Evolutionary conservation across 2,113 vertebrate species (phyloP).

Genomic region (Onychostruthus taczanowskii): DNA sequence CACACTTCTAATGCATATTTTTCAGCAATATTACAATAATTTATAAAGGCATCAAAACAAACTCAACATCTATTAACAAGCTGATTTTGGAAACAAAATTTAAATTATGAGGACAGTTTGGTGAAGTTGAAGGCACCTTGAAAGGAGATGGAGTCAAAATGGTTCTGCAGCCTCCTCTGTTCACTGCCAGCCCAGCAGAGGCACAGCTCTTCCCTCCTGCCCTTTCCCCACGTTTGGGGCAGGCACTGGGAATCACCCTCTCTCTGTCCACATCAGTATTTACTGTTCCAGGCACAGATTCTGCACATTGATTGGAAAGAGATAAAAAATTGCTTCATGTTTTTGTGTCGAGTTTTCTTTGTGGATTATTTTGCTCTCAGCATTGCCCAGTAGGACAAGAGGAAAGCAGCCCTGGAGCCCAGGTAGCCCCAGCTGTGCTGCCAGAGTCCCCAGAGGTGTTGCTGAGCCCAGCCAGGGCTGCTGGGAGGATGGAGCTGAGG

Average conservation of each 20-base stretch:
- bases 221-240: neutral
- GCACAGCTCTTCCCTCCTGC: neutral
- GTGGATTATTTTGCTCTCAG: neutral
- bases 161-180: neutral
- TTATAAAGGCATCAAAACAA: conserved; percentile 61
- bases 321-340: neutral
- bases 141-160: neutral
- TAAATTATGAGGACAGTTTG: neutral
- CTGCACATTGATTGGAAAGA: neutral
- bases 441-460: neutral
- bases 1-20: neutral
- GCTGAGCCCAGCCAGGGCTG: neutral
- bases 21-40: conserved; percentile 48
- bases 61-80: conserved; percentile 15
- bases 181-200: neutral
- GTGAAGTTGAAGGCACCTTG: conserved; percentile 57
- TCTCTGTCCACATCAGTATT: neutral
- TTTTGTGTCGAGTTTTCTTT: neutral
- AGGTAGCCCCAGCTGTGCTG: neutral
- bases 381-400: neutral
- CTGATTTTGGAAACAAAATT: conserved; percentile 5
- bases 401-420: neutral
- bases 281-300: neutral
- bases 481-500: neutral
- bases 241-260: neutral